A percentile compares a stretch with the other conserved stretches of the same genome.
These are phyloP conservation scores for Siphamia tubifer DNA, from an alignment of 2,113 vertebrate genomes.

Conservation along the genomic window DNA sequence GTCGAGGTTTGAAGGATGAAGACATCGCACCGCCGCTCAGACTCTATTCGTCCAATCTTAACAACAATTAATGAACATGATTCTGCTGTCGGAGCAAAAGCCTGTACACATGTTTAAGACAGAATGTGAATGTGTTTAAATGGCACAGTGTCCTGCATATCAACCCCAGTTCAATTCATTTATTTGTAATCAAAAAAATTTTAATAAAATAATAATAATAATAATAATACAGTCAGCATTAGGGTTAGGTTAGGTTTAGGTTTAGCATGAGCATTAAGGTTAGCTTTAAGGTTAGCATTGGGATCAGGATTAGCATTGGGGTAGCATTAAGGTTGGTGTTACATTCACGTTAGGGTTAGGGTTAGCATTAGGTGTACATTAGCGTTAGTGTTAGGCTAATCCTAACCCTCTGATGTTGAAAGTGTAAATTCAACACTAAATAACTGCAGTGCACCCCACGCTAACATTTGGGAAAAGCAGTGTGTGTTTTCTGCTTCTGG, in stretches of 20 bases:
- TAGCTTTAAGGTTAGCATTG: too few species aligned
- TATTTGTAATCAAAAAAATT: too few species aligned
- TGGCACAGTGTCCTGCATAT: not conserved
- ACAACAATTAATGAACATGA: not conserved
- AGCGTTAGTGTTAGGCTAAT: too few species aligned
- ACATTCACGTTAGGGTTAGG: too few species aligned
- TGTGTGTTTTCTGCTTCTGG: conserved; percentile 10
- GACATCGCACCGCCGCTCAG: not conserved
- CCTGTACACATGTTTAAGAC: conserved; percentile 3
- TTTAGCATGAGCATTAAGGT: too few species aligned
- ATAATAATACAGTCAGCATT: too few species aligned
- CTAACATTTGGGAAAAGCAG: not conserved
- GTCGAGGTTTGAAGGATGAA: not conserved
- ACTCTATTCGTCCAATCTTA: not conserved
- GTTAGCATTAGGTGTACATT: too few species aligned
- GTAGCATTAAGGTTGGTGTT: too few species aligned
- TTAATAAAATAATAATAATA: too few species aligned
- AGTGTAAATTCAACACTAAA: not conserved
- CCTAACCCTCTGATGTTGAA: too few species aligned
- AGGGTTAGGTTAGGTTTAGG: too few species aligned
- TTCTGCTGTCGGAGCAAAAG: not conserved
- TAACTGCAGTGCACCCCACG: not conserved
- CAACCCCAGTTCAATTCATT: not conserved
- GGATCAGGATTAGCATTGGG: too few species aligned
- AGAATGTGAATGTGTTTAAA: conserved; percentile 21